A percentile compares a stretch with the other conserved stretches of the same genome.
Conservation (phyloP, 37 sponge, comb jelly and placozoan genomes). For the Haliclona indistincta region DNA sequence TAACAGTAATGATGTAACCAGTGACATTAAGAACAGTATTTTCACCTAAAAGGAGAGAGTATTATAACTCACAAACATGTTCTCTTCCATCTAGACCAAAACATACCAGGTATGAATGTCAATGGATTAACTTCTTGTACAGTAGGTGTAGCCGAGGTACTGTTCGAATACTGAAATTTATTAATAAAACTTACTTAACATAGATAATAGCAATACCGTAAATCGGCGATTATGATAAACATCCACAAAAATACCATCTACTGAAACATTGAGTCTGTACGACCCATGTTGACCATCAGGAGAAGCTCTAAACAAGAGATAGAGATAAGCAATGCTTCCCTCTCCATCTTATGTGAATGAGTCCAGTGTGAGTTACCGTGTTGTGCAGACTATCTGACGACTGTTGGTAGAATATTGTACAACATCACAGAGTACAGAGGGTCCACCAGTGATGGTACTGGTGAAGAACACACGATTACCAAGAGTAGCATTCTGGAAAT, state of each 20-base stretch:
- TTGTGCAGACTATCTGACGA: conserved; percentile 59
- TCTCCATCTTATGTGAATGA: neutral
- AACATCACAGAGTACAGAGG: conserved; percentile 55
- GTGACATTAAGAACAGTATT: neutral
- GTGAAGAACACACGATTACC: conserved; percentile 60
- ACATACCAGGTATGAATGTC: no score
- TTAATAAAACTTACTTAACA: no score
- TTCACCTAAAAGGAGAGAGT: neutral
- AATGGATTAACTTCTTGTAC: no score
- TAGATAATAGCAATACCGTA: no score
- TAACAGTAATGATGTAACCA: neutral
- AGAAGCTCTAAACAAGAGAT: conserved; percentile 1
- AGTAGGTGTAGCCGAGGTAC: no score
- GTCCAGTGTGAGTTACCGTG: conserved; percentile 27
- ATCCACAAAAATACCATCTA: neutral
- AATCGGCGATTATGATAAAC: no score
- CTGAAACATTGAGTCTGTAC: neutral
- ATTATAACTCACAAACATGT: neutral
- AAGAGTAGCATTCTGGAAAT: neutral
- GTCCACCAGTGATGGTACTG: conserved; percentile 11
- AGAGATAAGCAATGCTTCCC: no score
- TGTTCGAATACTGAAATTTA: no score
- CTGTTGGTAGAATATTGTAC: conserved; percentile 46
- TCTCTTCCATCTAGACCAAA: no score
- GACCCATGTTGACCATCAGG: neutral